Evolutionary conservation across 2,888 invertebrate species (phyloP), one percentile per base, ranked within the genome.

Genomic region (Kryphioiulus occultus): DNA sequence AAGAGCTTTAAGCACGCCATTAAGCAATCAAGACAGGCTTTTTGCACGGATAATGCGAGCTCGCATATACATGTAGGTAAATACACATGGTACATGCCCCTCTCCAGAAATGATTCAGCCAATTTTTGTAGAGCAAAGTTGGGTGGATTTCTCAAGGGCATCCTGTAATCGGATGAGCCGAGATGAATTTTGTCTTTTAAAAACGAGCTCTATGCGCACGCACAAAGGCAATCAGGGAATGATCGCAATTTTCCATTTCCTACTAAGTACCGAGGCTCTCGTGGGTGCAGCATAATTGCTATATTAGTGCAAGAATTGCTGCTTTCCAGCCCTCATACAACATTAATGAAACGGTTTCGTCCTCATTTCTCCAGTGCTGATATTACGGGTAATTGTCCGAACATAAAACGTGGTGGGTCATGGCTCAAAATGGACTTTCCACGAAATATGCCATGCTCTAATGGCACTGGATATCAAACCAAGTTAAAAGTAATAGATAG

Each of bases 161-260:
- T 39, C 22, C 68, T 26, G 68, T 68, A 22, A 68, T 68, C 19
- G 22, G 68, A 22, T 26, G 26, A 68, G 19, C n/a, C 2, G 68
- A 68, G 68, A 53, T 53, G n/a, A 53, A 53, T 19, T 53, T 53
- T 53, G n/a, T 19, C 53, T 68, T 68, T 68, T 26, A 39, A 68
- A 68, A 68, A 68, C 68, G 22, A 68, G 59, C 22, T 26, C 39
- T 30, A 4, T 19, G 39, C 85, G 1, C 35, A 85, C 85, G 42
- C 85, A 85, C 35, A 85, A 85, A 85, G 22, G 85, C n/a, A 42
- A 85, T 42, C 39, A 85, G 32, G 32, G 42, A 85, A 85, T 35
- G n/a, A 42, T 3, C 7, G 85, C 35, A 85, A 22, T 85, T 85
- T 39, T 85, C 42, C 85, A 85, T 85, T 85, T 85, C 85, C 22